Conservation (phyloP, 2,113 vertebrate genomes). For the Malurus melanocephalus region DNA sequence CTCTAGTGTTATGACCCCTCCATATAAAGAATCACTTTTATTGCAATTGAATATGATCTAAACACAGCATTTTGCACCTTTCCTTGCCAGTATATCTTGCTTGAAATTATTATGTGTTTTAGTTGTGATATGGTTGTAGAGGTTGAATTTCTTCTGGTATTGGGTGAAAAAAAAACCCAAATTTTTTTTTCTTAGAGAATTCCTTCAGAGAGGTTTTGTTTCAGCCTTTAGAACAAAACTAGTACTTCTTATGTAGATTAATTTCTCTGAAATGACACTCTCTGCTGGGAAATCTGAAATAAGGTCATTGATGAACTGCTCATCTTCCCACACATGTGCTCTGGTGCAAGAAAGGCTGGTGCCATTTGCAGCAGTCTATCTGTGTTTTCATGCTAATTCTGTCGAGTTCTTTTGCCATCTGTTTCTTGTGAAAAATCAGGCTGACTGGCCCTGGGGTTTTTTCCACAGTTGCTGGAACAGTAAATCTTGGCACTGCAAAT, state of each 20-base stretch:
- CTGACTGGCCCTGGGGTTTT: background rate
- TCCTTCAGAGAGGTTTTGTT: background rate
- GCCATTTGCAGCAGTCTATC: background rate
- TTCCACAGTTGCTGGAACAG: background rate
- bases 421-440: background rate
- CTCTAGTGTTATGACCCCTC: background rate
- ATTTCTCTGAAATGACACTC: background rate
- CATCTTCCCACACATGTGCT: background rate
- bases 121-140: background rate
- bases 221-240: background rate
- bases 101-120: background rate
- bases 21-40: background rate
- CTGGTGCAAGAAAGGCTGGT: background rate
- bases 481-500: background rate
- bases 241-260: fast-evolving
- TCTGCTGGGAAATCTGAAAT: background rate
- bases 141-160: background rate
- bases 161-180: background rate
- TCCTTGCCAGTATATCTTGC: background rate
- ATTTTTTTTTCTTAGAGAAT: background rate
- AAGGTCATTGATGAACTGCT: background rate
- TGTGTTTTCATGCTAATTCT: background rate
- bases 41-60: background rate
- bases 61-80: background rate
- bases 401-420: background rate